These are phyloP conservation scores for Macrosteles quadrilineatus DNA, from an alignment of 1,140 invertebrate species.

Conservation along the genomic window DNA sequence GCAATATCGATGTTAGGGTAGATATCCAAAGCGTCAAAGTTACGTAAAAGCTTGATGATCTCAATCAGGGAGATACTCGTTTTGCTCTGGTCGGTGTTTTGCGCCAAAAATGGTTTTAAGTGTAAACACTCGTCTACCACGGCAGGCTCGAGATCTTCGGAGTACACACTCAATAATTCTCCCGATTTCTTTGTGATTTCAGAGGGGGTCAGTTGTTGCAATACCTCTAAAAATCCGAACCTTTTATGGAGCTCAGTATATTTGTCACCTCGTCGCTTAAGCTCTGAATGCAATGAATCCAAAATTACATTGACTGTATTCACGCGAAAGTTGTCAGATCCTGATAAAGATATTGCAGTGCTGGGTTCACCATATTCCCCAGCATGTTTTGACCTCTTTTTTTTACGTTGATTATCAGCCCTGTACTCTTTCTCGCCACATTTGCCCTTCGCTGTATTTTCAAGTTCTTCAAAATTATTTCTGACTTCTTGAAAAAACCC, in stretches of 20 bases:
- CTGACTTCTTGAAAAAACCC: slow-evolving; percentile 28
- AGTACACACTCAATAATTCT: slow-evolving; percentile 22
- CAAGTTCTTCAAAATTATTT: slow-evolving; percentile 24
- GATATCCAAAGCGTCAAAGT: slow-evolving; percentile 5
- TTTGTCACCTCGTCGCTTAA: not conserved
- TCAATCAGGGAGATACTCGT: too few relatives aligned
- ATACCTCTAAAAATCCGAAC: slow-evolving; percentile 12
- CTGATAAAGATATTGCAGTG: not conserved
- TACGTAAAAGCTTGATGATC: not conserved
- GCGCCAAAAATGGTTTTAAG: slow-evolving; percentile 11
- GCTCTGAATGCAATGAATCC: slow-evolving; percentile 13
- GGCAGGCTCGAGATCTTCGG: not conserved
- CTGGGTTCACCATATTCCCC: slow-evolving; percentile 17
- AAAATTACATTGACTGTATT: too few relatives aligned
- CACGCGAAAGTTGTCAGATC: too few relatives aligned
- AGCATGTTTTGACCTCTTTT: slow-evolving; percentile 4
- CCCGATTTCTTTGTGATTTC: slow-evolving; percentile 8
- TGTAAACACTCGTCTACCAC: slow-evolving; percentile 19
- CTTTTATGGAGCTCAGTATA: too few relatives aligned
- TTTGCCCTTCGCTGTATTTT: slow-evolving; percentile 29
- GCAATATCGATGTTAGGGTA: slow-evolving; percentile 4
- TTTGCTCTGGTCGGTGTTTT: not conserved
- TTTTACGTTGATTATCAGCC: slow-evolving; percentile 13
- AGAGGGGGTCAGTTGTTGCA: not conserved
- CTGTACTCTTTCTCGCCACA: slow-evolving; percentile 23